phyloP scores from a whole-genome alignment of 2,113 vertebrate genomes.

The Rhea americana region DNA sequence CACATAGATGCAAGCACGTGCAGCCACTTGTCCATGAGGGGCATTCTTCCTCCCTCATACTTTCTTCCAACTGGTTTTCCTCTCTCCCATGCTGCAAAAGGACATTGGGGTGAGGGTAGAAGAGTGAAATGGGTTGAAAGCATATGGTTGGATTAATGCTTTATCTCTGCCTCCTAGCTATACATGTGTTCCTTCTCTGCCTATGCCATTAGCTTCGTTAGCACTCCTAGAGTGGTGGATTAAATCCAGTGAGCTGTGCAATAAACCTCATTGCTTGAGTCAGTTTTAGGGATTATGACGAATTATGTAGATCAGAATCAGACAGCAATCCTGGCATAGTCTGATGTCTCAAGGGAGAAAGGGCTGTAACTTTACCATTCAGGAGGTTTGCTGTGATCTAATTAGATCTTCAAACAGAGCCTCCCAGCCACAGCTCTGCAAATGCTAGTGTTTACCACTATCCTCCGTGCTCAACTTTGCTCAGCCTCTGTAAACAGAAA shows the following conservation, averaged over 20 bases:
- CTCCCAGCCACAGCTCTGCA: neutral
- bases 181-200: constrained; percentile 7
- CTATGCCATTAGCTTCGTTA: neutral
- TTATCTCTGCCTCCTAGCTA: constrained; percentile 9
- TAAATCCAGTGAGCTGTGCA: constrained; percentile 36
- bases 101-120: neutral
- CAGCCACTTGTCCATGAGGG: rapidly evolving
- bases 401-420: neutral
- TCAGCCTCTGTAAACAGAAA: neutral
- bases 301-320: constrained; percentile 65
- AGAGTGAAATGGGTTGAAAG: neutral
- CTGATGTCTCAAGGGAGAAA: neutral
- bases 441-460: rapidly evolving
- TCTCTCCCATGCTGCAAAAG: neutral
- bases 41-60: neutral
- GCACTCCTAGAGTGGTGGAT: constrained; percentile 23
- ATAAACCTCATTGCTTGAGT: constrained; percentile 3
- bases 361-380: neutral
- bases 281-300: neutral
- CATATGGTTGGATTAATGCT: neutral
- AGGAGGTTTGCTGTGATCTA: constrained; percentile 22
- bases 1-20: rapidly evolving
- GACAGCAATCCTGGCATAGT: constrained; percentile 27
- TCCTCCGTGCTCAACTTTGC: neutral
- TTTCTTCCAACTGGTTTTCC: neutral